Percentiles rank a stretch among this genome's conserved stretches.
These are phyloP conservation scores for Ceratina japonica DNA, from an alignment of 1,140 invertebrate species.

Conservation along the genomic window DNA sequence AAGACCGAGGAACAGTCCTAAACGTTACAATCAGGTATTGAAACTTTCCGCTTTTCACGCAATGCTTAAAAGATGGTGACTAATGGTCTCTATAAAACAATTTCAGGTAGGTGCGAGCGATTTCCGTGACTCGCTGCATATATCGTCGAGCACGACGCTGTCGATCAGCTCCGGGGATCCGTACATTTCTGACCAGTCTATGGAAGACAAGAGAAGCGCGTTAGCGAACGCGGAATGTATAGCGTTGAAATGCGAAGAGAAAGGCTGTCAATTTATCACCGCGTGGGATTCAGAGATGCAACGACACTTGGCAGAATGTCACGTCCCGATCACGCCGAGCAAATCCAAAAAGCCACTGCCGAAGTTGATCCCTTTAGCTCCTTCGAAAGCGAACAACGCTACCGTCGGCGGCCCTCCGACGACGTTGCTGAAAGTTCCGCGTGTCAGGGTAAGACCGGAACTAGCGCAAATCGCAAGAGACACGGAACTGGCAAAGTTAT, in stretches of 20 bases:
- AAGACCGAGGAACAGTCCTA: constrained; percentile 76
- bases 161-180: constrained; percentile 49
- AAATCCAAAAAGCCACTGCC: constrained; percentile 72
- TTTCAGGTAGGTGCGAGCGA: constrained; percentile 75
- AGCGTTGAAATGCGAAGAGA: constrained; percentile 75
- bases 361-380: constrained; percentile 72
- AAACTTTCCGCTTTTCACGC: background rate
- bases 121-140: constrained; percentile 63
- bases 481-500: constrained; percentile 79
- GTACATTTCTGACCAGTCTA: constrained; percentile 45
- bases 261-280: constrained; percentile 80
- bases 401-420: constrained; percentile 54
- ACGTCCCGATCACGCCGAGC: constrained; percentile 65
- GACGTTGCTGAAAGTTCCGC: constrained; percentile 71
- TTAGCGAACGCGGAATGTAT: constrained; percentile 73
- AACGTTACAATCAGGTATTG: constrained; percentile 77
- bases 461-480: constrained; percentile 80
- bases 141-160: constrained; percentile 42
- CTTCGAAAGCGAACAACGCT: constrained; percentile 50
- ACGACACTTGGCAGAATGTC: constrained; percentile 73
- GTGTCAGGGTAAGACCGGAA: constrained; percentile 73
- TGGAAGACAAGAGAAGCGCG: constrained; percentile 59
- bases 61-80: background rate
- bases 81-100: constrained; percentile 1
- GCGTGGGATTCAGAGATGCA: constrained; percentile 80